Base-by-base conservation (phyloP, 2,113 vertebrate genomes). In the Cephalopterus ornatus region DNA sequence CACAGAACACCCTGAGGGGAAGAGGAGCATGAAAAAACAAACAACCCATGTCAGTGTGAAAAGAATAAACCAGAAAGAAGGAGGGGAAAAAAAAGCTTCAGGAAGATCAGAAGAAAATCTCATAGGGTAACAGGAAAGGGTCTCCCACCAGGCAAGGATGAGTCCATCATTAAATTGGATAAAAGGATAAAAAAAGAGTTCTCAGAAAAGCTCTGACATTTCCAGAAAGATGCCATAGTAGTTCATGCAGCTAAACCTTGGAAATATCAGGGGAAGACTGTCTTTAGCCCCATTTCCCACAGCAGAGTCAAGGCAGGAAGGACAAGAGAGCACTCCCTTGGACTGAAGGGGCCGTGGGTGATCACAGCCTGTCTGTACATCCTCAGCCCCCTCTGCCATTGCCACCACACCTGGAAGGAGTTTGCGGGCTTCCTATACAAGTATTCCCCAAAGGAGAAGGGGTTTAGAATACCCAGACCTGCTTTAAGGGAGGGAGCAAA, bases 401-500 rank as follows among this genome's bases (percentile, higher is more conserved):
- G 2, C 47, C 58, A 50, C 22, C 15, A 4, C 42, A n/a, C 33
- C 73, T 56, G 27, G 8, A 15, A 32, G 20, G 59, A 42, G 14
- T 17, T 1, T 1, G 2, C 22, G 39, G 41, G 23, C 17, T 80
- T 75, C 30, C 23, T 14, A 1, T 2, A 8, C 0, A 1, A 22
- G 14, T 3, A 20, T 21, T 5, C 27, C 18, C 61, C 21, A 13
- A 22, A 14, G 46, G 41, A 70, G 5, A 72, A 83, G 8, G 20
- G 23, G 5, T 0, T 23, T 74, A 7, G 17, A 67, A 59, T 20
- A 74, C 11, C 6, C 3, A 75, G 8, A 62, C 8, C 9, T 30
- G 0, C 37, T 53, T 32, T 3, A 37, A 49, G 8, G n/a, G 39
- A 75, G 22, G 32, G 32, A 82, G 14, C 10, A 78, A 82, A 37